Evolutionary conservation across 2,888 invertebrate genomes (phyloP).

Genomic region (Camptogramma bilineatum): DNA sequence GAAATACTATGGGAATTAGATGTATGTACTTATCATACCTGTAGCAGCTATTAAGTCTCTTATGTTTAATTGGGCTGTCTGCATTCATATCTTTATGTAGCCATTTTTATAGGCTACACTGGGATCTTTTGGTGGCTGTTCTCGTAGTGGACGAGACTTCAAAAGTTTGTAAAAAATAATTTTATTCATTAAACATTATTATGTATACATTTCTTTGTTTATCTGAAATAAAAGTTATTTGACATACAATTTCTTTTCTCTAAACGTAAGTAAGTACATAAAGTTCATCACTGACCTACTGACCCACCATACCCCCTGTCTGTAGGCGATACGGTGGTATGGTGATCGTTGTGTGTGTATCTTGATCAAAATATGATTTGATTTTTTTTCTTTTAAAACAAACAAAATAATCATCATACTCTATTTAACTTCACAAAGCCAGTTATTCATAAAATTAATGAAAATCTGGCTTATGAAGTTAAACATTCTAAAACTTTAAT

Average conservation of each 20-base stretch:
- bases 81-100: conserved; percentile 62
- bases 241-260: conserved; percentile 53
- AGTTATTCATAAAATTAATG: no score
- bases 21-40: conserved; percentile 8
- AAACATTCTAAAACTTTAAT: no score
- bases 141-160: conserved; percentile 70
- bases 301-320: no score
- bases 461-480: no score
- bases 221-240: conserved; percentile 83
- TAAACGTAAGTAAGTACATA: no score
- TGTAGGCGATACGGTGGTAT: no score
- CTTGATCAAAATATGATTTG: no score
- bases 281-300: no score
- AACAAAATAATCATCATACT: no score
- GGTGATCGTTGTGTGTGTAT: no score
- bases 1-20: conserved; percentile 2
- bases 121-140: conserved; percentile 74
- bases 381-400: no score
- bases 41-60: conserved; percentile 39
- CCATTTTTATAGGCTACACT: conserved; percentile 66
- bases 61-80: conserved; percentile 64
- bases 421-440: no score
- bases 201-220: conserved; percentile 81
- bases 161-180: conserved; percentile 78
- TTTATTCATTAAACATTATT: conserved; percentile 74